These are phyloP conservation scores for Macrotrachela quadricornifera DNA, from an alignment of 1,140 invertebrate species.

Conservation along the genomic window DNA sequence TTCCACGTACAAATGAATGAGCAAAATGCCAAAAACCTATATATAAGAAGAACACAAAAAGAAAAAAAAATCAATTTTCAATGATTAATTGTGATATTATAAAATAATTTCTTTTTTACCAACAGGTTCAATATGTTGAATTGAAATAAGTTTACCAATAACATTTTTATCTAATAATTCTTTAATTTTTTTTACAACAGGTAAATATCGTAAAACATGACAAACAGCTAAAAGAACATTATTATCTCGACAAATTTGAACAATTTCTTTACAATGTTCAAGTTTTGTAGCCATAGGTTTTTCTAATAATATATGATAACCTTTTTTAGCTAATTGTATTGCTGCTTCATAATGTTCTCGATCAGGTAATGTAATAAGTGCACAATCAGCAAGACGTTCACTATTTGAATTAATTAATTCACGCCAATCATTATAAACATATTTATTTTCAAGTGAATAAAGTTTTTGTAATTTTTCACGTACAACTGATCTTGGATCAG, in stretches of 20 bases:
- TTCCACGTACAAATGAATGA: constrained; percentile 33
- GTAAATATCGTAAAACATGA: constrained; percentile 31
- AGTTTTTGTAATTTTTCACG: constrained; percentile 15
- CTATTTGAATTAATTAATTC: too few species aligned
- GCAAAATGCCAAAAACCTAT: constrained; percentile 34
- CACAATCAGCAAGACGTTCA: constrained; percentile 26
- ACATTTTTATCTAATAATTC: constrained; percentile 27
- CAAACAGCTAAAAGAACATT: constrained; percentile 23
- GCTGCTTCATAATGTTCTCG: constrained; percentile 29
- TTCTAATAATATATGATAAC: constrained; percentile 34
- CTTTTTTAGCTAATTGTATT: constrained; percentile 29
- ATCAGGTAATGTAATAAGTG: constrained; percentile 30
- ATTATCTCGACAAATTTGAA: constrained; percentile 16
- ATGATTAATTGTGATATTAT: too few species aligned
- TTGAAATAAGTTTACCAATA: constrained; percentile 31
- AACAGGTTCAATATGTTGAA: constrained; percentile 32
- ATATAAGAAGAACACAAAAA: too few species aligned
- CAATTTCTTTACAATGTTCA: constrained; percentile 30
- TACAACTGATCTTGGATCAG: constrained; percentile 19
- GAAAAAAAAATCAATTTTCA: too few species aligned
- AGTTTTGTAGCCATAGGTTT: constrained; percentile 33
- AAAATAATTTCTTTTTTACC: too few species aligned
- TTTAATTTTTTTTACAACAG: constrained; percentile 24
- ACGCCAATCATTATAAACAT: constrained; percentile 16
- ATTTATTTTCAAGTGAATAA: constrained; percentile 10